Conservation (phyloP, 2,797 vertebrate species). For the Oceanodroma leucorhoa region DNA sequence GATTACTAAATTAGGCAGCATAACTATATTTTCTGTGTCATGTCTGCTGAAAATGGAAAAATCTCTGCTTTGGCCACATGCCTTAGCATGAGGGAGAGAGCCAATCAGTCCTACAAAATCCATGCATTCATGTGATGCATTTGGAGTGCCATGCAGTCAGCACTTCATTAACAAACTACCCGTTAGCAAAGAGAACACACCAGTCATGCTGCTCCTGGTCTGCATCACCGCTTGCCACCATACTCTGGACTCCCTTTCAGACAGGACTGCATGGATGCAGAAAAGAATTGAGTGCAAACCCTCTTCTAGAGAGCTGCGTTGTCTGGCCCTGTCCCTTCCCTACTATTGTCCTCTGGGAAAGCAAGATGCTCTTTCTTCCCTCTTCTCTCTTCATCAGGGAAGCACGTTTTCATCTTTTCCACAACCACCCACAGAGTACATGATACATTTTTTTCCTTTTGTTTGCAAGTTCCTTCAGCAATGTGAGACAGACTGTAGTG, state of each 20-base stretch:
- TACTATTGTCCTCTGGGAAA: background rate
- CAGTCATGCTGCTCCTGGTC: accelerated
- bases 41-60: background rate
- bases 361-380: background rate
- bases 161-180: background rate
- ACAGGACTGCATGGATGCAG: background rate
- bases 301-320: background rate
- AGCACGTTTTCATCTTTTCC: background rate
- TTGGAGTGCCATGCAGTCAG: background rate
- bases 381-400: background rate
- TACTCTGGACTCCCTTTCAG: background rate
- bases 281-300: background rate
- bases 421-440: background rate
- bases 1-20: background rate
- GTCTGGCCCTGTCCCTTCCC: background rate
- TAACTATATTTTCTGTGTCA: background rate
- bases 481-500: background rate
- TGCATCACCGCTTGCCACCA: accelerated
- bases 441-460: background rate
- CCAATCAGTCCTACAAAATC: background rate
- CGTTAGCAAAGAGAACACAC: accelerated
- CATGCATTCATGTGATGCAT: accelerated
- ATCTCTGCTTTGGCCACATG: background rate
- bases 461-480: background rate
- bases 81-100: background rate